Conservation (phyloP, 2,888 invertebrate genomes). For the Plagiodera versicolora region DNA sequence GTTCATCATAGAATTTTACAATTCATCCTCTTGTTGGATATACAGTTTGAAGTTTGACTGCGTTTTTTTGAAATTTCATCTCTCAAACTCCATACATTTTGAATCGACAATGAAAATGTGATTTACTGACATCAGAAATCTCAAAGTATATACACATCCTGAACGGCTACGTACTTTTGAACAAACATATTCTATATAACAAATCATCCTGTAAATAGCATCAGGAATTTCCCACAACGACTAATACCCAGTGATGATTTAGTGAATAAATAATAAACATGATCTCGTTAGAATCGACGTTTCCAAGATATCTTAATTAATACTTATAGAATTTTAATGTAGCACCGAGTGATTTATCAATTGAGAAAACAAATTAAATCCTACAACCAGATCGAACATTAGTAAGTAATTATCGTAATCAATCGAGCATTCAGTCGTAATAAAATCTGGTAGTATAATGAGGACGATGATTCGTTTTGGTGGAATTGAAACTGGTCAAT, state of each 20-base stretch:
- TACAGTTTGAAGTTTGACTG: too few relatives aligned
- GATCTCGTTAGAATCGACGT: background rate
- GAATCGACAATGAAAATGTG: too few relatives aligned
- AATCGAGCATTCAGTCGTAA: background rate
- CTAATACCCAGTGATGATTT: background rate
- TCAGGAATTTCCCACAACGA: background rate
- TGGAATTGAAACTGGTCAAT: background rate
- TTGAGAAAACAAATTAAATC: constrained; percentile 12
- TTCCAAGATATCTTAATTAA: constrained; percentile 13
- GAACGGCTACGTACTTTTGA: too few relatives aligned
- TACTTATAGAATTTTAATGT: constrained; percentile 12
- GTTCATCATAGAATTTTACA: constrained; percentile 19
- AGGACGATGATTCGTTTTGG: background rate
- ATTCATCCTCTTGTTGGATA: too few relatives aligned
- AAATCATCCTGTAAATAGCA: background rate
- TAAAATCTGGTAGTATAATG: constrained; percentile 1
- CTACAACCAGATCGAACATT: background rate
- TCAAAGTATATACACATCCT: too few relatives aligned
- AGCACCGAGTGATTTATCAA: constrained; percentile 8
- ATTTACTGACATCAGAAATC: too few relatives aligned
- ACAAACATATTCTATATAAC: too few relatives aligned
- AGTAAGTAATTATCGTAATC: background rate
- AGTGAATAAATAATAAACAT: background rate
- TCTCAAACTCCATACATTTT: too few relatives aligned
- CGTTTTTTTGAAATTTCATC: too few relatives aligned